Evolutionary conservation across 2,797 vertebrate species (phyloP).

Genomic region (Mormyrops boulengeri): DNA sequence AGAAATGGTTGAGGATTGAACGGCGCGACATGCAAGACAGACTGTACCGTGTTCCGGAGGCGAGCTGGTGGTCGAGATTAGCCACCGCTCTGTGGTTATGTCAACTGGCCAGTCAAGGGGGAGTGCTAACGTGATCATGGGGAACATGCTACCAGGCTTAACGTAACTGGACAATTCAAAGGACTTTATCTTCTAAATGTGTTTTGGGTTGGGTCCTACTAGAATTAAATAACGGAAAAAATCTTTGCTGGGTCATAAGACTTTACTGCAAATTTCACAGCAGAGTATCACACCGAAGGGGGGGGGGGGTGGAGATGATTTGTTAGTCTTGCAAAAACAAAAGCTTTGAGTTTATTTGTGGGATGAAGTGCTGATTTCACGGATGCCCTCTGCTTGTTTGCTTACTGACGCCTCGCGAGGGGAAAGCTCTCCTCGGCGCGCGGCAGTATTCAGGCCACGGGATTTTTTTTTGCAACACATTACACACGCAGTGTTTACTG

Average conservation of each 20-base stretch:
- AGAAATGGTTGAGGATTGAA: not conserved
- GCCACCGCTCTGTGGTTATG: not conserved
- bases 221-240: not conserved
- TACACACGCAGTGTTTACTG: not conserved
- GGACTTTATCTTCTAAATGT: not conserved
- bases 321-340: conserved; percentile 3
- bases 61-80: not conserved
- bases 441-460: not conserved
- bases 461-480: not conserved
- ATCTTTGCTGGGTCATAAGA: not conserved
- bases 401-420: not conserved
- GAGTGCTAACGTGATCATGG: not conserved
- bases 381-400: conserved; percentile 4
- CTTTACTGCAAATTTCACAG: not conserved
- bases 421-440: not conserved
- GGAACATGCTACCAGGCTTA: not conserved
- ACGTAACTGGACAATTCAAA: not conserved
- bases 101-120: not conserved
- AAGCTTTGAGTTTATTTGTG: not conserved
- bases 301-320: not conserved
- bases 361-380: not conserved
- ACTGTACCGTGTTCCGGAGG: not conserved
- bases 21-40: not conserved
- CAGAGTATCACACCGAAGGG: not conserved
- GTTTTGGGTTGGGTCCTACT: not conserved